phyloP scores from a whole-genome alignment of 2,888 invertebrate species.

The Perizoma affinitatum region DNA sequence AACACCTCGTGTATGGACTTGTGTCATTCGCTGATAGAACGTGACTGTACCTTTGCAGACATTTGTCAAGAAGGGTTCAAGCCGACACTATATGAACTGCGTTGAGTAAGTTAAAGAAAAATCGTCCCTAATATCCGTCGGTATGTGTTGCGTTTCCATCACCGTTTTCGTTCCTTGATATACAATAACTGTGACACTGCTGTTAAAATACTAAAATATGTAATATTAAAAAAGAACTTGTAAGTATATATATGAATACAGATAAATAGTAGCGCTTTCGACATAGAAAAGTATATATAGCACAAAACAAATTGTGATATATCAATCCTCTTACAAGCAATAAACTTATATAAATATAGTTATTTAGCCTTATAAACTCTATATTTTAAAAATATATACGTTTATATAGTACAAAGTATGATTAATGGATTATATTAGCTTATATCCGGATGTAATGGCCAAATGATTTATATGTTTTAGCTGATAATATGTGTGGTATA shows the following conservation, averaged over 20 bases:
- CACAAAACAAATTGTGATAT: constrained; percentile 27
- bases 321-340: constrained; percentile 25
- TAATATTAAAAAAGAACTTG: not conserved
- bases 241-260: not conserved
- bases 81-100: not conserved
- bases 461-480: constrained; percentile 23
- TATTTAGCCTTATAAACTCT: constrained; percentile 21
- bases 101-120: constrained; percentile 1
- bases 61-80: not conserved
- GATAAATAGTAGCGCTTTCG: constrained; percentile 12
- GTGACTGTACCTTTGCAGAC: not conserved
- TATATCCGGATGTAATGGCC: constrained; percentile 18
- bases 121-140: constrained; percentile 19
- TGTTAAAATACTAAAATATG: constrained; percentile 5
- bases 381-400: constrained; percentile 21
- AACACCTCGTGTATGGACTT: not conserved
- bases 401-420: constrained; percentile 31
- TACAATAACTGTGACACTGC: constrained; percentile 30
- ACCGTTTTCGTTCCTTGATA: constrained; percentile 13
- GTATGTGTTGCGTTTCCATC: constrained; percentile 5
- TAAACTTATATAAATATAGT: constrained; percentile 18
- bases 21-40: not conserved
- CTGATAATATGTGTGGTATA: constrained; percentile 18
- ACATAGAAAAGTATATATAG: constrained; percentile 12
- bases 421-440: constrained; percentile 25